Base-by-base conservation (phyloP, 1,140 invertebrate species). In the Chironomus tepperi region DNA sequence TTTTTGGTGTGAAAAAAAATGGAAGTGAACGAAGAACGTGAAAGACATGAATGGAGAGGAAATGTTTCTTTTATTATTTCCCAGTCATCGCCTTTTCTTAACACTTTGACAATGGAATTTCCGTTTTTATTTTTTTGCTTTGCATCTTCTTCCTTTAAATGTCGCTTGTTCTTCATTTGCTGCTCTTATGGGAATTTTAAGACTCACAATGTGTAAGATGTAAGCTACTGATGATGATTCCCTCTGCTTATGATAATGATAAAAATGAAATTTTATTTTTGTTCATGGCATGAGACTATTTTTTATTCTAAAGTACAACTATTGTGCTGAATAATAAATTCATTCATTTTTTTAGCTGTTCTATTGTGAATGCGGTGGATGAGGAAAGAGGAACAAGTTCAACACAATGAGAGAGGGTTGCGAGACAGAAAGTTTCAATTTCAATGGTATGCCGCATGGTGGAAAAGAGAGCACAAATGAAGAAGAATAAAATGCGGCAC, bases 241-340 rank as follows among this genome's bases (percentile, higher is more conserved):
- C 47, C 12, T 57, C 7, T 57, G 47, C 47, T 57, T 57, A 57
- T 15, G 47, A 57, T 57, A 57, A 57, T 57, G 47, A 12, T n/a
- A 5, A 57, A 57, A 57, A 57, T 57, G 47, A 57, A 57, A 57
- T 57, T 57, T 57, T 57, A 57, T 57, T 57, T 57, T 57, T 57
- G 12, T n/a, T 57, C 8, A 57, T 57, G 47, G 9, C 47, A 57
- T 34, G 24, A 34, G 24, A 34, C 24, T 34, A 34, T 34, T 34
- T 34, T 34, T 34, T 34, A 2, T 34, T 34, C 5, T 34, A 34
- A 34, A 34, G 24, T 34, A 34, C 8, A 15, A 15, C 43, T 10
- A 9, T 47, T 47, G 43, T 9, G 43, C 7, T 15, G 43, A 10
- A 10, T 47, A 47, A 47, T 15, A 10, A 3, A 47, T 10, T 3